These are phyloP conservation scores for Muscicapa adusta DNA, from an alignment of 2,113 vertebrate genomes.

Conservation along the genomic window DNA sequence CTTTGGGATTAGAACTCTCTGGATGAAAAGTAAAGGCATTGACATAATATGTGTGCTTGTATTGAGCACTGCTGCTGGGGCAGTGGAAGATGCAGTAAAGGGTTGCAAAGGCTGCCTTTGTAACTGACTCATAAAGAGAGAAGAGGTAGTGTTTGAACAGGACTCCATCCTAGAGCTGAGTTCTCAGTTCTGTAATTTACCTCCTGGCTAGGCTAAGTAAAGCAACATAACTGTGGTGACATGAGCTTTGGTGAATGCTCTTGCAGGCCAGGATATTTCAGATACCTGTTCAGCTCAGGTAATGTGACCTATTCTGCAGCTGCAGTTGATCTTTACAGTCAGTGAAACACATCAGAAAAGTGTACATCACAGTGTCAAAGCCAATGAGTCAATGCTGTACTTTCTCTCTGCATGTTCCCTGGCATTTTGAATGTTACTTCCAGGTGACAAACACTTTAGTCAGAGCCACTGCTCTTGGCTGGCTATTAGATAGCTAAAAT, in stretches of 20 bases:
- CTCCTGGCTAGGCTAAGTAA: background rate
- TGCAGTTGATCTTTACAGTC: background rate
- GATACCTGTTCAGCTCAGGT: background rate
- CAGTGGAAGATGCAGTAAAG: background rate
- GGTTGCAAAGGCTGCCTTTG: background rate
- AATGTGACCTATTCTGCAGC: background rate
- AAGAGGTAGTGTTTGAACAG: background rate
- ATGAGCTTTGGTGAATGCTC: background rate
- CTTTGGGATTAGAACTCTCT: background rate
- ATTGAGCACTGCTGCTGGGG: background rate
- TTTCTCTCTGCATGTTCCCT: background rate
- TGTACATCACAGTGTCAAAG: background rate
- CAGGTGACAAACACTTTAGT: background rate
- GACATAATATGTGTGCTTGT: fast-evolving
- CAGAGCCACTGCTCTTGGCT: background rate
- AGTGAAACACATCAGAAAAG: background rate
- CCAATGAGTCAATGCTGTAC: background rate
- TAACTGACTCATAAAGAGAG: background rate
- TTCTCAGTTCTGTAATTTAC: background rate
- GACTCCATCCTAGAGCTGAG: background rate
- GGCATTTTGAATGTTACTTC: background rate
- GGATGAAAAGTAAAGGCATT: background rate
- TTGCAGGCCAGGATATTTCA: background rate
- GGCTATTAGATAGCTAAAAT: background rate
- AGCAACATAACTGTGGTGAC: background rate